Conservation (phyloP, 2,888 invertebrate genomes). For the Troides aeacus region DNA sequence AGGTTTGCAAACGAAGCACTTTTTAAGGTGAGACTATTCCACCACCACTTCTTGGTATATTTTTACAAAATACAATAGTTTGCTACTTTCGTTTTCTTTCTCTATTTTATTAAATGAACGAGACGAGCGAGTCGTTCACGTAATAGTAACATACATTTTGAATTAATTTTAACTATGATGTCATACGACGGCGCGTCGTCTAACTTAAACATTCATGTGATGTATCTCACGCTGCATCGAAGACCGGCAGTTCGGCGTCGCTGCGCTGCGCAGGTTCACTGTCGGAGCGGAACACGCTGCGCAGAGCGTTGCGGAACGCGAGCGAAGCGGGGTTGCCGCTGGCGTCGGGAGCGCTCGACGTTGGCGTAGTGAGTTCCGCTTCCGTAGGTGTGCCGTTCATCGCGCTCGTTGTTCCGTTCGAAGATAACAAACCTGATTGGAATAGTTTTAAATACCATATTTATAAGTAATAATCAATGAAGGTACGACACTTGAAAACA, state of each 20-base stretch:
- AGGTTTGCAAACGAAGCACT: too few species aligned
- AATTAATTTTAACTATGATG: too few species aligned
- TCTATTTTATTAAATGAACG: too few species aligned
- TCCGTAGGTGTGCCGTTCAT: slow-evolving; percentile 63
- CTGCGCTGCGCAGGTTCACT: slow-evolving; percentile 50
- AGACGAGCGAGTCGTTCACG: too few species aligned
- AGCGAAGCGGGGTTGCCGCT: slow-evolving; percentile 57
- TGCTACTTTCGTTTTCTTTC: too few species aligned
- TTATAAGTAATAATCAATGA: background rate
- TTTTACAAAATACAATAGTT: too few species aligned
- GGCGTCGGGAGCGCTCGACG: slow-evolving; percentile 62
- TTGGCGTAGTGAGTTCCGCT: slow-evolving; percentile 69
- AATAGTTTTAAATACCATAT: background rate
- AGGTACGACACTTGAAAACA: too few species aligned
- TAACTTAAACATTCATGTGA: background rate
- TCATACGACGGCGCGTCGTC: too few species aligned
- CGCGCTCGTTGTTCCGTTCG: slow-evolving; percentile 46
- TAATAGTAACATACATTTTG: too few species aligned
- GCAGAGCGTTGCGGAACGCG: slow-evolving; percentile 66
- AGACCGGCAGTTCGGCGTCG: slow-evolving; percentile 60
- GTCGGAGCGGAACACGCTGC: slow-evolving; percentile 65
- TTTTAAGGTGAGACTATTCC: too few species aligned
- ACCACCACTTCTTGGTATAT: too few species aligned
- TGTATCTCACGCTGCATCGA: slow-evolving; percentile 62
- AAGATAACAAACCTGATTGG: slow-evolving; percentile 27